Base-by-base conservation (phyloP, 2,797 vertebrate genomes). In the Emys orbicularis region DNA sequence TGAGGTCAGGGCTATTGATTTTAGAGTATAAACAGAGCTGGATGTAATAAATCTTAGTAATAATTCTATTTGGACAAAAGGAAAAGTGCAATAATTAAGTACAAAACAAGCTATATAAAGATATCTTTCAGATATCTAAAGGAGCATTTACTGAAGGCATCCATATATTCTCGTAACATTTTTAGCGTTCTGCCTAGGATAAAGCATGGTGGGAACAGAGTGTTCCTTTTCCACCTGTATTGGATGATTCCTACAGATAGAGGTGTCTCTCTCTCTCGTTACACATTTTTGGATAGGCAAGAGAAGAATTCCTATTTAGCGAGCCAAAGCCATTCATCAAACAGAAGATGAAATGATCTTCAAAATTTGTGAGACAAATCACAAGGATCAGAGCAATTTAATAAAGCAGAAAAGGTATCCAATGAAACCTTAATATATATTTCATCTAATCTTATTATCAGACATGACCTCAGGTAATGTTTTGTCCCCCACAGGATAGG, bases 1-100 rank as follows among this genome's bases (percentile, higher is more conserved):
- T 91, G 81, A 94, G 79, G 80, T 81, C 84, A 92, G 15, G 4
- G 0, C 77, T 95, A 93, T 95, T 96, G 91, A 95, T 97, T 97
- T 95, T 94, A 52, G 59, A 65, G 7, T 74, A 53, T 90, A 88
- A 95, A 52, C 52, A 87, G 56, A 72, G 82, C 59, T 83, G 18
- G 74, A 84, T 81, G 44, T 37, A 86, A 84, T 93, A 94, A 89
- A 88, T 94, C 54, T 84, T 83, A 0, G 29, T 84, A 89, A 90
- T 84, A 85, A 89, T 87, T 84, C 18, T 90, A 21, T 82, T 92
- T 90, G 18, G 3, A 16, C 37, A 54, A 80, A 94, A 80, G 53
- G 41, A 44, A 81, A 94, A 91, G 37, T 91, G n/a, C 84, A 88
- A 89, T 79, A 93, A 96, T 90, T 93, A 90, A 59, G 5, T 47